Evolutionary conservation across 2,113 vertebrate genomes (phyloP).

Genomic region (Ophiodon elongatus): DNA sequence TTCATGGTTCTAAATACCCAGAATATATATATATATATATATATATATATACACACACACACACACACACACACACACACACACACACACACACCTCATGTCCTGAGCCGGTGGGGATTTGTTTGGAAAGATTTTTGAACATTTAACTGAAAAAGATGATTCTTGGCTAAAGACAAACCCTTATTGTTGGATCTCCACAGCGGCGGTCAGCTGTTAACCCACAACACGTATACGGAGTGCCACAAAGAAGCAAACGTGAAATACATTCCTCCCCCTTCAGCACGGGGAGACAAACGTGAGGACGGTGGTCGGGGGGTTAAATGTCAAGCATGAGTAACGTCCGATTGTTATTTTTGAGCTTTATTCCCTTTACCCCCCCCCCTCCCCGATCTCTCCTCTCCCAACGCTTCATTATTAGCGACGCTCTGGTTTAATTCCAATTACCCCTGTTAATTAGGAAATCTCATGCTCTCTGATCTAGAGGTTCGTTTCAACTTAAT

Average conservation of each 20-base stretch:
- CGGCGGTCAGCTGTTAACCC: not conserved
- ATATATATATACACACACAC: too few relatives aligned
- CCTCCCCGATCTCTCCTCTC: constrained; percentile 21
- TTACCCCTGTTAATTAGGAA: constrained; percentile 80
- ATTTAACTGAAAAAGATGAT: too few relatives aligned
- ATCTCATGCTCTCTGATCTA: constrained; percentile 82
- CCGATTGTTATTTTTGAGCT: constrained; percentile 29
- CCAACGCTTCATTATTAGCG: constrained; percentile 74
- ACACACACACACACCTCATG: too few relatives aligned
- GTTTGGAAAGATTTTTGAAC: not conserved
- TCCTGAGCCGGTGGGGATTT: not conserved
- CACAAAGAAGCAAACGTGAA: not conserved
- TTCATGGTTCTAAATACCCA: not conserved
- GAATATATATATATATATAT: not conserved
- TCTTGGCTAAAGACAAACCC: not conserved
- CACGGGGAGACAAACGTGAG: not conserved
- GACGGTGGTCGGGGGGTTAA: constrained; percentile 10
- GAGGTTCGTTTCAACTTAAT: constrained; percentile 67
- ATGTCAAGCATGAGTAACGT: constrained; percentile 26
- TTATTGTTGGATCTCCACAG: not conserved
- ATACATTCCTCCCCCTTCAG: not conserved
- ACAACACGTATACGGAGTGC: not conserved
- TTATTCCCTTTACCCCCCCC: constrained; percentile 28
- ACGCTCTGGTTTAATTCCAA: constrained; percentile 80
- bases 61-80: too few relatives aligned